Evolutionary conservation across 1,140 invertebrate genomes (phyloP), one percentile per base, ranked within the genome.

Genomic region (Pentalonia nigronervosa): DNA sequence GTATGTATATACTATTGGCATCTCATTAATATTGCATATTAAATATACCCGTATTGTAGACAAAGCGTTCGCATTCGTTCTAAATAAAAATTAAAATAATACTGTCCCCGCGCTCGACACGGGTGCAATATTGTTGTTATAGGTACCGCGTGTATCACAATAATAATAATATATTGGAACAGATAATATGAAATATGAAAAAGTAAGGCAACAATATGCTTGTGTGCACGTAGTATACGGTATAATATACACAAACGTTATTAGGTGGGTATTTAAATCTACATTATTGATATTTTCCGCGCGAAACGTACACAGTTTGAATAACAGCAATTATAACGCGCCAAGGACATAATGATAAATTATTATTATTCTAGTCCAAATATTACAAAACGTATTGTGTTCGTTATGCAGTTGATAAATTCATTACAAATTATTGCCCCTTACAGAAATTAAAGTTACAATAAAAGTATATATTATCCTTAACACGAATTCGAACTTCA

Each of bases 21-120:
- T 93, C 91, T 93, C 91, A 84, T 93, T 93, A 93, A 93, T 36
- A 83, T 86, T 86, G 91, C 81, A 93, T 93, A 86, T 41, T 41
- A 41, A 41, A 41, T n/a, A 84, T 67, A 86, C 21, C 48, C 23
- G 91, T 53, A 41, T 41, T 41, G 4, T 41, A 53, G 7, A 53
- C 48, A 93, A 93, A 83, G 81, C 47, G 81, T 86, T 45, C 6
- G 67, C 67, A 14, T 56, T 76, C 2, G 30, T 34, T 81, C n/a
- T 50, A 92, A 81, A 36, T 83, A 81, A 36, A 1, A 41, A 41
- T 41, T 91, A 81, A 83, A 83, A 47, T 41, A 45, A 76, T 53
- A 84, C 34, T 83, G 47, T 92, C 47, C 76, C 67, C 47, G 76
- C 34, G 34, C 53, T 41, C 7, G 0, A 84, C 36, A 84, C 8